phyloP scores from a whole-genome alignment of 1,140 invertebrate species.

The Orius insidiosus region DNA sequence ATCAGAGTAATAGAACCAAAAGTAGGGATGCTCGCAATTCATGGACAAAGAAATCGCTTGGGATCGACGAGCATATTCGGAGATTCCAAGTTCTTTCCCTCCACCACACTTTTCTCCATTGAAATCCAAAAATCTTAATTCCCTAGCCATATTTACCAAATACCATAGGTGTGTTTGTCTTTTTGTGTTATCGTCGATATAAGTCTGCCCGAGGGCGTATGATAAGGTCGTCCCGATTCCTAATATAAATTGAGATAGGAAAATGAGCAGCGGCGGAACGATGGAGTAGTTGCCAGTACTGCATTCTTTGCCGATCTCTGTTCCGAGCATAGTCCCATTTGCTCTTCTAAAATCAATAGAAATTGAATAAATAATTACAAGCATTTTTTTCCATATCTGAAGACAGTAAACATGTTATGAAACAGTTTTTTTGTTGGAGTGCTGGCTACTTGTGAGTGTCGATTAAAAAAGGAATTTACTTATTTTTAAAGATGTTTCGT shows the following conservation, averaged over 20 bases:
- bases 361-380: background rate
- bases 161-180: constrained; percentile 43
- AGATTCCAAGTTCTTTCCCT: too few relatives aligned
- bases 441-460: background rate
- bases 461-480: constrained; percentile 4
- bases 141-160: constrained; percentile 28
- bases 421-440: background rate
- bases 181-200: constrained; percentile 53
- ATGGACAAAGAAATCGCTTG: too few relatives aligned
- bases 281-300: constrained; percentile 21
- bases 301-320: background rate
- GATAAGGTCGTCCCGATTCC: constrained; percentile 50
- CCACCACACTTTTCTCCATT: too few relatives aligned
- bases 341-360: background rate
- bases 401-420: background rate
- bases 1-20: too few relatives aligned
- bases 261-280: constrained; percentile 39
- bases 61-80: too few relatives aligned
- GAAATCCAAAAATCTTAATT: too few relatives aligned
- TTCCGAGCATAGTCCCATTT: constrained; percentile 2
- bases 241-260: constrained; percentile 47
- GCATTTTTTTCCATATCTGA: too few relatives aligned
- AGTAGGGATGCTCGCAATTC: too few relatives aligned
- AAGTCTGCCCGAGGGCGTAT: constrained; percentile 46
- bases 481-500: background rate